phyloP scores from a whole-genome alignment of 2,113 vertebrate genomes.

The Anarhynchus alexandrinus region DNA sequence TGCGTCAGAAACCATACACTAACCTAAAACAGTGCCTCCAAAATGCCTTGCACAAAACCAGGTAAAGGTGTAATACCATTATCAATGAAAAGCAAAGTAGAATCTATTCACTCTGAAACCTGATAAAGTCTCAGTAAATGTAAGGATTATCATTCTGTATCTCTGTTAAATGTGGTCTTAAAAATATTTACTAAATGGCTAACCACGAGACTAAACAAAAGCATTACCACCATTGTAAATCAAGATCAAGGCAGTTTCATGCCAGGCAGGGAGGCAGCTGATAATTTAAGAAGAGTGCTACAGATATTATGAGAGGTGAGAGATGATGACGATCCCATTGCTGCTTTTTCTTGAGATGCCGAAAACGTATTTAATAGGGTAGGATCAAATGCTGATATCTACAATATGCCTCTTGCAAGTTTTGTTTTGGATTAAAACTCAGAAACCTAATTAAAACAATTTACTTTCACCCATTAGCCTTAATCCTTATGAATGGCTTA shows the following conservation, averaged over 20 bases:
- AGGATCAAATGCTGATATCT: constrained; percentile 52
- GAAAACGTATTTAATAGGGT: constrained; percentile 46
- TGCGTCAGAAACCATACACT: neutral
- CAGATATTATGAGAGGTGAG: constrained; percentile 60
- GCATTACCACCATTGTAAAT: constrained; percentile 71
- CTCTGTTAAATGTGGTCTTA: constrained; percentile 58
- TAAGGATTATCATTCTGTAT: constrained; percentile 45
- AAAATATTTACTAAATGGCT: constrained; percentile 72
- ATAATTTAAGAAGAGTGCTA: constrained; percentile 63
- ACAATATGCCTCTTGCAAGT: constrained; percentile 33
- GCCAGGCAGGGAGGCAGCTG: constrained; percentile 63
- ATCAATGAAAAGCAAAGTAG: neutral
- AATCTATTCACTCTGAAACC: neutral
- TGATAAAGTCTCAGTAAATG: constrained; percentile 5
- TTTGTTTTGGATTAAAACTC: constrained; percentile 70
- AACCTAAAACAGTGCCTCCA: neutral
- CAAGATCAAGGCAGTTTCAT: constrained; percentile 75
- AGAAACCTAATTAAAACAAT: constrained; percentile 73
- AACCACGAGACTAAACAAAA: constrained; percentile 75
- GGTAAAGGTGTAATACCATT: constrained; percentile 22
- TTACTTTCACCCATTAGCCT: constrained; percentile 65
- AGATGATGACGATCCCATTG: constrained; percentile 47
- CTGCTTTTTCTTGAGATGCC: constrained; percentile 41
- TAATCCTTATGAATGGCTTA: constrained; percentile 69
- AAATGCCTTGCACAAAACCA: neutral